Evolutionary conservation across 2,888 invertebrate species (phyloP).

Genomic region (Lasioglossum villosulum): DNA sequence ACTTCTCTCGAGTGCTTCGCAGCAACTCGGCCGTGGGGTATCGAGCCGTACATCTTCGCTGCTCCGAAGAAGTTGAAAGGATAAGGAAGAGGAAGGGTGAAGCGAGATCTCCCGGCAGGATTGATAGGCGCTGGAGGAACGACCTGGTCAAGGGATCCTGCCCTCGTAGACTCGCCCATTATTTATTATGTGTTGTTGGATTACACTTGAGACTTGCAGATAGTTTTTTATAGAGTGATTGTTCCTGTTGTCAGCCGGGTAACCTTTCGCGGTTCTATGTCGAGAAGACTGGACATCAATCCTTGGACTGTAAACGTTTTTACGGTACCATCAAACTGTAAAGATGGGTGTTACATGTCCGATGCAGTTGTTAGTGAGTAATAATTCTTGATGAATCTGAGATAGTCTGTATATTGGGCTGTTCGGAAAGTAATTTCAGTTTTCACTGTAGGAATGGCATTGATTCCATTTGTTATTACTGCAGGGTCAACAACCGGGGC

Average conservation of each 20-base stretch:
- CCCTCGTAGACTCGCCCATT: not conserved
- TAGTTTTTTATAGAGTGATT: not conserved
- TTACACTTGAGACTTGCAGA: not conserved
- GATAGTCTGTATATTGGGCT: too few relatives aligned
- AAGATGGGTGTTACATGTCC: too few relatives aligned
- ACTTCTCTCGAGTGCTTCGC: constrained; percentile 73
- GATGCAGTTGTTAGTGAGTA: too few relatives aligned
- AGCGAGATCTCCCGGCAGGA: constrained; percentile 39
- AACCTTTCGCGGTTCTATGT: not conserved
- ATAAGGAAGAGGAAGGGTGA: constrained; percentile 56
- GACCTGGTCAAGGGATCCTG: constrained; percentile 1
- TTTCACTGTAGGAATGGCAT: too few relatives aligned
- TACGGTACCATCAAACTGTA: too few relatives aligned
- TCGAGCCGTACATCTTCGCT: constrained; percentile 72
- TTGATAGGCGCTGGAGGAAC: constrained; percentile 39
- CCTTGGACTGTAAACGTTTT: too few relatives aligned
- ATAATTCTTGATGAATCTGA: too few relatives aligned
- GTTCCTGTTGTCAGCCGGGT: not conserved
- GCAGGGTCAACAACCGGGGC: too few relatives aligned
- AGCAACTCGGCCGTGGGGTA: constrained; percentile 70
- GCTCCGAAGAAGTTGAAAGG: constrained; percentile 65
- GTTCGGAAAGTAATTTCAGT: too few relatives aligned
- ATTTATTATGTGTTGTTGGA: not conserved
- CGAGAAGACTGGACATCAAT: too few relatives aligned
- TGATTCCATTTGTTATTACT: too few relatives aligned